These are phyloP conservation scores for Oncorhynchus mykiss DNA, from an alignment of 2,113 vertebrate species.

Conservation along the genomic window DNA sequence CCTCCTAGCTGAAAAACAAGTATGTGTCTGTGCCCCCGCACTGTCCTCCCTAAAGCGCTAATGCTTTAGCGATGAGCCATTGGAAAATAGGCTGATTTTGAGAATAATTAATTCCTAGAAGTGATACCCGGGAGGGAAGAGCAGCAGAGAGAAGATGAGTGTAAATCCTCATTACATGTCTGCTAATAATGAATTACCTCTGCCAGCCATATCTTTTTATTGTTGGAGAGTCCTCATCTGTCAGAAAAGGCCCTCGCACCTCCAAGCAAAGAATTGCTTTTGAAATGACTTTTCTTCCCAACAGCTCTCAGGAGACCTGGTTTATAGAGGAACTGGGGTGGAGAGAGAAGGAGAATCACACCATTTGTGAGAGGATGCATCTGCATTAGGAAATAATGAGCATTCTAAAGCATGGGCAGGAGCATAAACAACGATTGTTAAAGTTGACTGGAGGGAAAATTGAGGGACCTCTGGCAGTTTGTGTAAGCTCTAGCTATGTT, in stretches of 20 bases:
- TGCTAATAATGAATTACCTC: slow-evolving; percentile 73
- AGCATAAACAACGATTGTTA: slow-evolving; percentile 19
- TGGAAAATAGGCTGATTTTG: background rate
- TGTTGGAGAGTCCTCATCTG: slow-evolving; percentile 54
- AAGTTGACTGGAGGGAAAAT: background rate
- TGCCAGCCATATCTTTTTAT: slow-evolving; percentile 55
- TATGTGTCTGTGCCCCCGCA: background rate
- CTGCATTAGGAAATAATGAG: slow-evolving; percentile 39
- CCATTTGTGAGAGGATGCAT: slow-evolving; percentile 32
- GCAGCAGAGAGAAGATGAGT: slow-evolving; percentile 9
- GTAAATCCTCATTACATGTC: slow-evolving; percentile 71
- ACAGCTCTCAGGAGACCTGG: slow-evolving; percentile 55
- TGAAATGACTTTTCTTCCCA: slow-evolving; percentile 66
- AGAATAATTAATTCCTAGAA: slow-evolving; percentile 32
- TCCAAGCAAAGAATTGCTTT: slow-evolving; percentile 67
- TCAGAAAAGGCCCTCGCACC: slow-evolving; percentile 25
- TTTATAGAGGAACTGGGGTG: slow-evolving; percentile 30
- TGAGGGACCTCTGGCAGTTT: slow-evolving; percentile 27
- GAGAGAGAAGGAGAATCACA: slow-evolving; percentile 31
- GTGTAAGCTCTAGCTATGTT: background rate
- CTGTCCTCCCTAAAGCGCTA: slow-evolving; percentile 14
- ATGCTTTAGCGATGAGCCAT: slow-evolving; percentile 25
- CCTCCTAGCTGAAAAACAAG: background rate
- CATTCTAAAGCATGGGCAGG: slow-evolving; percentile 10
- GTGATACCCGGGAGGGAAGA: slow-evolving; percentile 62